Conservation (phyloP, 1,140 invertebrate genomes). For the Dermatophagoides farinae region DNA sequence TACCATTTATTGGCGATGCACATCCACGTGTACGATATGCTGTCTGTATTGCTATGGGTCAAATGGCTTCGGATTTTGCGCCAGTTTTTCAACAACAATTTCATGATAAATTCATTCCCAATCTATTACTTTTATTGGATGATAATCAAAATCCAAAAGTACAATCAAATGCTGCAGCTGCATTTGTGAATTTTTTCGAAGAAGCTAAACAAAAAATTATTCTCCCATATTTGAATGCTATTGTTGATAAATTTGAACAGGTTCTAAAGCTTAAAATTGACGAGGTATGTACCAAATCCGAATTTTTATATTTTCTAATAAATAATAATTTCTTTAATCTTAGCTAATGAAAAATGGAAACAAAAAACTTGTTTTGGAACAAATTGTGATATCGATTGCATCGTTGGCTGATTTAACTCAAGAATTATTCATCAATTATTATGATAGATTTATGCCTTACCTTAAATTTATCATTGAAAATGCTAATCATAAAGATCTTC, state of each 20-base stretch:
- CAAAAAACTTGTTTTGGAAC: slow-evolving; percentile 88
- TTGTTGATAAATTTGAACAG: slow-evolving; percentile 74
- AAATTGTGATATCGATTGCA: slow-evolving; percentile 92
- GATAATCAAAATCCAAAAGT: slow-evolving; percentile 79
- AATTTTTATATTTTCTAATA: slow-evolving; percentile 3
- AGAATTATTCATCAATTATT: slow-evolving; percentile 67
- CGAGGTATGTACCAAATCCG: slow-evolving; percentile 36
- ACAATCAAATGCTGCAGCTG: slow-evolving; percentile 57
- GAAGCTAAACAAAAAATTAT: slow-evolving; percentile 90
- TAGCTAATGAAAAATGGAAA: slow-evolving; percentile 62
- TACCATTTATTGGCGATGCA: slow-evolving; percentile 55
- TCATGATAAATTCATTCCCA: slow-evolving; percentile 75
- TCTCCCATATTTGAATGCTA: slow-evolving; percentile 62
- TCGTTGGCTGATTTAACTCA: slow-evolving; percentile 97
- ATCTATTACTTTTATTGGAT: slow-evolving; percentile 67
- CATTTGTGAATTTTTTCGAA: slow-evolving; percentile 96
- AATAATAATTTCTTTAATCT: slow-evolving; percentile 17
- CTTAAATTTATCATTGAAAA: slow-evolving; percentile 94
- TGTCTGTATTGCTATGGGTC: slow-evolving; percentile 95
- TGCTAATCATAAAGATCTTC: slow-evolving; percentile 63
- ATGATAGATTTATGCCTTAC: slow-evolving; percentile 72
- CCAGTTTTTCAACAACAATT: slow-evolving; percentile 93
- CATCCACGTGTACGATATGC: slow-evolving; percentile 86
- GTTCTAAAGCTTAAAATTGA: slow-evolving; percentile 82
- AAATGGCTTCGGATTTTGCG: slow-evolving; percentile 97